These are phyloP conservation scores for Microctenopoma stevenorrisi DNA, from an alignment of 2,797 vertebrate genomes.

Conservation along the genomic window DNA sequence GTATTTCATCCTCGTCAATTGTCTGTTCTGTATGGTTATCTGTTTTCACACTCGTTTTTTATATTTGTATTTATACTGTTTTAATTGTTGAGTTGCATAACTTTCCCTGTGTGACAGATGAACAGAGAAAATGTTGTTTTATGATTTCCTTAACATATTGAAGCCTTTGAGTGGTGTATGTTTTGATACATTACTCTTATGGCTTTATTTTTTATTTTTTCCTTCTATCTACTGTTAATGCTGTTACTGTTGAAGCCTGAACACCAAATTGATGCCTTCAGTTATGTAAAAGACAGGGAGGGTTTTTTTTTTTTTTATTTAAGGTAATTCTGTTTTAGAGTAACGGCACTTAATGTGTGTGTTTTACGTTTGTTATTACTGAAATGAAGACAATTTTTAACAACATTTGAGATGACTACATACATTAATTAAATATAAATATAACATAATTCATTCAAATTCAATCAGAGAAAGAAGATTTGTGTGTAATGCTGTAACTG, in stretches of 20 bases:
- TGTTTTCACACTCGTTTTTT: conserved; percentile 2
- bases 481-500: conserved; percentile 1
- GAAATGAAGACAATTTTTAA: neutral
- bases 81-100: conserved; percentile 1
- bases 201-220: conserved; percentile 39
- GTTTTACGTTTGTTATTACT: neutral
- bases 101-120: conserved; percentile 11
- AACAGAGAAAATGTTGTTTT: conserved; percentile 3
- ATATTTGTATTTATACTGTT: conserved; percentile 3
- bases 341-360: neutral
- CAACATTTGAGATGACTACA: neutral
- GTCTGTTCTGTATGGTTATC: neutral
- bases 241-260: conserved; percentile 70
- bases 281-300: conserved; percentile 43
- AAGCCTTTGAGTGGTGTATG: conserved; percentile 42
- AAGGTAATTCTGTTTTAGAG: conserved; percentile 6
- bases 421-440: neutral
- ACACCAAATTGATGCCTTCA: conserved; percentile 83
- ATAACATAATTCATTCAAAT: neutral
- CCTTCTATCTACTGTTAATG: conserved; percentile 42
- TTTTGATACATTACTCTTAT: conserved; percentile 26
- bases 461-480: conserved; percentile 2
- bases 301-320: conserved; percentile 3
- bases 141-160: conserved; percentile 13
- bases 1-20: conserved; percentile 41